Evolutionary conservation across 2,113 vertebrate genomes (phyloP).

Genomic region (Bambusicola thoracicus): DNA sequence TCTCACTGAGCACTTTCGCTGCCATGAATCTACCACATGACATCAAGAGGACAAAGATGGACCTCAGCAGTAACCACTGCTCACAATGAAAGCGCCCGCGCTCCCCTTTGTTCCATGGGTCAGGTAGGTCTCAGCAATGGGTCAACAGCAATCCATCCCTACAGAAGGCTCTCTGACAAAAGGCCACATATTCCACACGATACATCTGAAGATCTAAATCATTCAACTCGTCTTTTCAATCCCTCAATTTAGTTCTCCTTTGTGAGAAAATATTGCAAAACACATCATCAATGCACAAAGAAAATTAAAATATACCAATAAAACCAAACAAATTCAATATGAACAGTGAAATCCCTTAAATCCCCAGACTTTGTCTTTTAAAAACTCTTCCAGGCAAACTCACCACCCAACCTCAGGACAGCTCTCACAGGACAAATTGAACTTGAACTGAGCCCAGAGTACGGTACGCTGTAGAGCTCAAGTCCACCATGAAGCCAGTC

Average conservation of each 20-base stretch:
- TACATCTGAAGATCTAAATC: not conserved
- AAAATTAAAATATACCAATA: not conserved
- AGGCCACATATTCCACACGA: accelerated
- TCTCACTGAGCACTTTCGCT: accelerated
- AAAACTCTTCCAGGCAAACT: not conserved
- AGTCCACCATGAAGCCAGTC: not conserved
- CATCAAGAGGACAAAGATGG: not conserved
- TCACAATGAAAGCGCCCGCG: not conserved
- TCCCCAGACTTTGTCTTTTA: not conserved
- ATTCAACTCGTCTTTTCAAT: not conserved
- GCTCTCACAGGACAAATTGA: not conserved
- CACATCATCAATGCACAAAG: accelerated
- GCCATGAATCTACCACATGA: not conserved
- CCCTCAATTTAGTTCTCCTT: not conserved
- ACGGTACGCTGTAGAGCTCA: not conserved
- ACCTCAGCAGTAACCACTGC: not conserved
- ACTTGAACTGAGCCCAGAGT: not conserved
- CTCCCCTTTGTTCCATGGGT: not conserved
- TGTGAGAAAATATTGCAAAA: not conserved
- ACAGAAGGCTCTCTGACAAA: not conserved
- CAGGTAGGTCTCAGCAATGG: not conserved
- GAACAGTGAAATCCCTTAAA: not conserved
- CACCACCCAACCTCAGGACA: not conserved
- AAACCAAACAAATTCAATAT: not conserved
- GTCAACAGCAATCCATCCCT: not conserved